phyloP scores from a whole-genome alignment of 2,888 invertebrate species.

The Caradrina kadenii region DNA sequence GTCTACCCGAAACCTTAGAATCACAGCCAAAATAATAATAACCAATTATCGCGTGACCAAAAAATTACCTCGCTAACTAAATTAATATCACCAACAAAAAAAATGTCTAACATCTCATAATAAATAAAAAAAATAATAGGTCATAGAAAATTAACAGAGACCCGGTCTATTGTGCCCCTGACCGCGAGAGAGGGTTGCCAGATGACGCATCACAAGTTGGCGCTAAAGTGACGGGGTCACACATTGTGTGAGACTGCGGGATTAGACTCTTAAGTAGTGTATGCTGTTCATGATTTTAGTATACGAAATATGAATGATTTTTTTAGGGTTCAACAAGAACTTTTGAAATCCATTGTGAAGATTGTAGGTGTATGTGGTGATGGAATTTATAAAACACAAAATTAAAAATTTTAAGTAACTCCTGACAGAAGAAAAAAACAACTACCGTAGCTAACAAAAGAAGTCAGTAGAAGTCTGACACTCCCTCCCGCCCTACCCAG shows the following conservation, averaged over 20 bases:
- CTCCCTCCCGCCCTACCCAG: no score
- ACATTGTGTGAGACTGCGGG: conserved; percentile 65
- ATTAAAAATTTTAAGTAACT: no score
- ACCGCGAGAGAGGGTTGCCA: conserved; percentile 58
- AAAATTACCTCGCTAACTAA: conserved; percentile 30
- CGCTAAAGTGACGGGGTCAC: conserved; percentile 60
- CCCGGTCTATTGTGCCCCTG: conserved; percentile 51
- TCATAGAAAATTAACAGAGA: conserved; percentile 54
- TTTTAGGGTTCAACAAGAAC: not conserved
- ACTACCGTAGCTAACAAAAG: no score
- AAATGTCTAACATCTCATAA: conserved; percentile 28
- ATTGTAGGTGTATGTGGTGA: no score
- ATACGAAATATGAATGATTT: conserved; percentile 19
- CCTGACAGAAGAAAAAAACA: no score
- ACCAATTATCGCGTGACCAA: conserved; percentile 39
- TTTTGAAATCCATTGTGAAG: not conserved
- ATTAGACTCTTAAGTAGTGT: conserved; percentile 68
- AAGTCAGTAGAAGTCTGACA: no score
- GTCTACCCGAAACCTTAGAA: no score
- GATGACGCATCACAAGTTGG: conserved; percentile 69
- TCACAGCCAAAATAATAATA: conserved; percentile 13
- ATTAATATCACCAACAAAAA: conserved; percentile 44
- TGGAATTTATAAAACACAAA: no score
- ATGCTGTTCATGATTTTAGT: conserved; percentile 57
- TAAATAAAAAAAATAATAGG: conserved; percentile 43